Evolutionary conservation across 2,888 invertebrate species (phyloP).

Genomic region (Cheilosia scutellata): DNA sequence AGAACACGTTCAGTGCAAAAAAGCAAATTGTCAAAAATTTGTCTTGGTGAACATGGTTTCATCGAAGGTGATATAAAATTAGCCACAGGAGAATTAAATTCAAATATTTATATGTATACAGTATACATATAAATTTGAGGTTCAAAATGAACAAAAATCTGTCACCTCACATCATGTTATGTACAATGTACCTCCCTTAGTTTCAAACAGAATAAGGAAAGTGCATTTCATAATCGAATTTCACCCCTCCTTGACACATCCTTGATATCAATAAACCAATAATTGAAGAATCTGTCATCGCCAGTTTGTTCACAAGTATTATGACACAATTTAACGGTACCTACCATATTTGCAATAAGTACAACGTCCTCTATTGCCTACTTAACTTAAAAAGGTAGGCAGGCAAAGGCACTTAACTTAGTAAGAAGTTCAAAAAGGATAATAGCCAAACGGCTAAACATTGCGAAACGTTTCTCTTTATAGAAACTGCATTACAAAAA

Average conservation of each 20-base stretch:
- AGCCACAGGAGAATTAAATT: slow-evolving; percentile 8
- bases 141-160: background rate
- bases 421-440: slow-evolving; percentile 7
- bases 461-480: background rate
- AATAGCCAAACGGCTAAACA: background rate
- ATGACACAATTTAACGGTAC: slow-evolving; percentile 17
- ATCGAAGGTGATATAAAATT: slow-evolving; percentile 23
- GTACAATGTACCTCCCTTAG: background rate
- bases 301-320: background rate
- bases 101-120: no score
- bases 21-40: slow-evolving; percentile 51
- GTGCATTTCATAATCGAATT: slow-evolving; percentile 54
- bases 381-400: background rate
- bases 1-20: slow-evolving; percentile 50
- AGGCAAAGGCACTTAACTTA: background rate
- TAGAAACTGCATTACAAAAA: slow-evolving; percentile 47
- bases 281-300: background rate
- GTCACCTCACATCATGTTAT: background rate
- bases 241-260: background rate
- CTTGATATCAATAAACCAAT: slow-evolving; percentile 5
- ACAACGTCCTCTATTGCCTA: no score
- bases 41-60: slow-evolving; percentile 6
- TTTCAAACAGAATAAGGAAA: background rate
- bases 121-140: no score
- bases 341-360: background rate